Percentiles rank a stretch among this genome's conserved stretches.
phyloP scores from a whole-genome alignment of 2,797 vertebrate genomes.

The Dendrocincla fuliginosa region DNA sequence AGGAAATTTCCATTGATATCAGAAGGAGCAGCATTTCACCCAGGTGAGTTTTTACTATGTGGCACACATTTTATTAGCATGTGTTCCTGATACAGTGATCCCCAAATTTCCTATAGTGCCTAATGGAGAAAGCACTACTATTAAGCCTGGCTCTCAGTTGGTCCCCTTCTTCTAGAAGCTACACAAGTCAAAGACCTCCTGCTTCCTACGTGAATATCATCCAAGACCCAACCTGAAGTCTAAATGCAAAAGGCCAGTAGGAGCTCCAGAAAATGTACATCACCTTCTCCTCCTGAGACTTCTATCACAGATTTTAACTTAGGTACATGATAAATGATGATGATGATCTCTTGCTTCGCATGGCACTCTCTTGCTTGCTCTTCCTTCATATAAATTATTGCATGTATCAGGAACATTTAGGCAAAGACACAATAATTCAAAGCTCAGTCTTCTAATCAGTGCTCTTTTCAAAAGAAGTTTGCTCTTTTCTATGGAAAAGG shows the following conservation, averaged over 20 bases:
- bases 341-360: neutral
- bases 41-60: constrained; percentile 66
- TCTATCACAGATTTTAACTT: constrained; percentile 37
- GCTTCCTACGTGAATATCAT: constrained; percentile 6
- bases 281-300: neutral
- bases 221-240: neutral
- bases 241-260: constrained; percentile 25
- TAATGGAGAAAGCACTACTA: neutral
- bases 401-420: neutral
- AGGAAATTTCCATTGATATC: constrained; percentile 74
- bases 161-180: neutral
- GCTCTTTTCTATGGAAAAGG: neutral
- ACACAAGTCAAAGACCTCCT: neutral
- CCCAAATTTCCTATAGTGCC: constrained; percentile 9
- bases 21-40: constrained; percentile 72
- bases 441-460: constrained; percentile 12
- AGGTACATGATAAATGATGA: neutral
- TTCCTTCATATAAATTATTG: neutral
- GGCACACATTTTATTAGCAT: constrained; percentile 65
- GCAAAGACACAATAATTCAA: neutral
- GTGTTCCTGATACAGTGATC: constrained; percentile 40
- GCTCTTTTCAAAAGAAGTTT: constrained; percentile 28
- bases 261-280: neutral
- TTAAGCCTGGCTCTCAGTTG: constrained; percentile 24
- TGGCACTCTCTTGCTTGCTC: neutral